phyloP scores from a whole-genome alignment of 2,797 vertebrate species.

The Falco concolor region DNA sequence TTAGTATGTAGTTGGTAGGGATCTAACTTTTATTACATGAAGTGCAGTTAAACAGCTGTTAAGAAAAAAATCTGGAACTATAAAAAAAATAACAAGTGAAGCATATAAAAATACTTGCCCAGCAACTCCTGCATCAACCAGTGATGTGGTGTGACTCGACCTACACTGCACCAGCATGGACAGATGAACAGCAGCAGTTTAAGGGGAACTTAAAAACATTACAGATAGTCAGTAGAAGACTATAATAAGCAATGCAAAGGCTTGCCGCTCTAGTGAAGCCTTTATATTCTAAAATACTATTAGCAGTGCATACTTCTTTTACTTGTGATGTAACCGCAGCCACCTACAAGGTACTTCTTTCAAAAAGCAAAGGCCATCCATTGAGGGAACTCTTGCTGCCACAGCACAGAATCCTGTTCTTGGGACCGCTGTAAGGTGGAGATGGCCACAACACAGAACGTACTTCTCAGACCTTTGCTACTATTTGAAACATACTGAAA shows the following conservation, averaged over 20 bases:
- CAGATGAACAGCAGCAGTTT: background rate
- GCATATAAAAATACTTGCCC: background rate
- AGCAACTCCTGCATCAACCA: background rate
- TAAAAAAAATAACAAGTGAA: background rate
- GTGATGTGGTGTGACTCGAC: background rate
- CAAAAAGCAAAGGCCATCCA: background rate
- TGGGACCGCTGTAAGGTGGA: background rate
- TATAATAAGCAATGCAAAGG: background rate
- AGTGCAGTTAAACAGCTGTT: background rate
- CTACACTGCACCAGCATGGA: background rate
- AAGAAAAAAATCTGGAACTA: background rate
- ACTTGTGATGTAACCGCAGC: background rate
- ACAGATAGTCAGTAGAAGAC: background rate
- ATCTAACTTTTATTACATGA: background rate
- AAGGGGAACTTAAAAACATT: background rate
- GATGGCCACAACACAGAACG: rapidly evolving
- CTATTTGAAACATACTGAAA: background rate
- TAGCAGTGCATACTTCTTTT: background rate
- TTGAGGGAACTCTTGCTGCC: background rate
- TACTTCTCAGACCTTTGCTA: background rate
- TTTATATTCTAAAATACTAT: background rate
- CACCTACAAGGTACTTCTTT: background rate
- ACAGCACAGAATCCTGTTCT: background rate
- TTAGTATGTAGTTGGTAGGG: background rate
- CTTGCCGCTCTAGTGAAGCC: background rate